These are phyloP conservation scores for Anniella stebbinsi DNA, from an alignment of 2,797 vertebrate species.

Conservation along the genomic window DNA sequence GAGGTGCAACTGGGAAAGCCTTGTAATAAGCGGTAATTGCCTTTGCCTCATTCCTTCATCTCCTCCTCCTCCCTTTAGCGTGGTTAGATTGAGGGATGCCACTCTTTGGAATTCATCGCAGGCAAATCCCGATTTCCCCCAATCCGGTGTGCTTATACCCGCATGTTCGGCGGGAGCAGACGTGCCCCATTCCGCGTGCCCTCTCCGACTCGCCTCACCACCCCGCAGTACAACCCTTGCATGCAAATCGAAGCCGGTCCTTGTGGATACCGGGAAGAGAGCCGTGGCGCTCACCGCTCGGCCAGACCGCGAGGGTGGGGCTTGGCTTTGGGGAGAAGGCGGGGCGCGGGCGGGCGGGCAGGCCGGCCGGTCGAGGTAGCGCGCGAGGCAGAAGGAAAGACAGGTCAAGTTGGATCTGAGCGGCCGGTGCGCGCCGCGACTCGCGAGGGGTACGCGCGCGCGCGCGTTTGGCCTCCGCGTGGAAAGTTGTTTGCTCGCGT, in stretches of 20 bases:
- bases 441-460: no score
- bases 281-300: background rate
- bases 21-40: background rate
- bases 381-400: no score
- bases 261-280: background rate
- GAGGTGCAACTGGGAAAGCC: background rate
- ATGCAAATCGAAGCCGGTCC: background rate
- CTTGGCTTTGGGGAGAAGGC: background rate
- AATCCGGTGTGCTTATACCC: background rate
- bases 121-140: no score
- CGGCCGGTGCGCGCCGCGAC: background rate
- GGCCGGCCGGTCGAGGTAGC: background rate
- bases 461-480: no score
- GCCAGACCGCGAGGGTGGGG: conserved; percentile 5
- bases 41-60: background rate
- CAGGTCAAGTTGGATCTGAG: background rate
- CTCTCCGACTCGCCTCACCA: background rate
- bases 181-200: background rate
- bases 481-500: background rate
- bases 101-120: background rate
- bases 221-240: background rate
- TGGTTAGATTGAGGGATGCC: background rate
- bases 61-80: background rate
- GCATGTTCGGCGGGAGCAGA: background rate
- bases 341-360: background rate